Conservation (phyloP, 2,113 vertebrate species). For the Dicrurus megarhynchus region DNA sequence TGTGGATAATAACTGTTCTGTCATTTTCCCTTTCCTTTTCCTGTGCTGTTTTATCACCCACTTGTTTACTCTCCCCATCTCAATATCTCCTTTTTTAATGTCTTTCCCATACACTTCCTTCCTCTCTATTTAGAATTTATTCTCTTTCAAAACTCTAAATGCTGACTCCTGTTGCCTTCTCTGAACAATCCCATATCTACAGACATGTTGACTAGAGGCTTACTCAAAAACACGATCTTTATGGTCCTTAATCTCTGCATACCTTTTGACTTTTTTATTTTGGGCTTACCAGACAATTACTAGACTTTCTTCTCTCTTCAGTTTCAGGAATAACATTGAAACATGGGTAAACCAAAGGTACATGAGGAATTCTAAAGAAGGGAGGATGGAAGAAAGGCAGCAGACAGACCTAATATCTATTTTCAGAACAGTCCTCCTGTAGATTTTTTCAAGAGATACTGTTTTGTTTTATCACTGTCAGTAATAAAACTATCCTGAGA, state of each 20-base stretch:
- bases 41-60: neutral
- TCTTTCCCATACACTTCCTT: neutral
- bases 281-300: neutral
- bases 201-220: neutral
- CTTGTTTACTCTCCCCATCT: neutral
- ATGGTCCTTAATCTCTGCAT: neutral
- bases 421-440: neutral
- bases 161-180: neutral
- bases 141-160: neutral
- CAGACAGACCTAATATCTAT: neutral
- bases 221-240: neutral
- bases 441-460: neutral
- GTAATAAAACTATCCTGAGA: neutral
- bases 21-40: neutral
- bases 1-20: neutral
- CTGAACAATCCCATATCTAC: neutral
- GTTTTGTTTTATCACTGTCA: neutral
- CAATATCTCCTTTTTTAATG: neutral
- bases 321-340: neutral
- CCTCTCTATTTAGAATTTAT: neutral
- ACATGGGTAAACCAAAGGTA: neutral
- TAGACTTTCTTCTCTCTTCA: neutral
- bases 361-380: neutral
- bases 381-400: neutral
- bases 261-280: neutral